Conservation (phyloP, 2,113 vertebrate genomes). For the Pelodiscus sinensis region DNA sequence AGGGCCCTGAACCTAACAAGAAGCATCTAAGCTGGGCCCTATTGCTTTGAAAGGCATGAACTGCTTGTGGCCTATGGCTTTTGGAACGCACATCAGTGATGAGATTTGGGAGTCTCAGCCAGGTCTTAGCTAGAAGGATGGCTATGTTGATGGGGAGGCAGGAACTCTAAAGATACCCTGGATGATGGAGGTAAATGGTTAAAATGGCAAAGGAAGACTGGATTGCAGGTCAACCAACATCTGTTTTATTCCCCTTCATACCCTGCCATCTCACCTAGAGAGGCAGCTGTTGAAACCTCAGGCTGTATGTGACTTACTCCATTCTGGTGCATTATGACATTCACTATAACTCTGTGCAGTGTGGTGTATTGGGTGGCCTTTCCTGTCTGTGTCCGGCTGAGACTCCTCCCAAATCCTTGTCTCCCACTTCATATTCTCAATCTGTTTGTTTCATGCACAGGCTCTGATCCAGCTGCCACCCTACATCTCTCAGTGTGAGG, state of each 20-base stretch:
- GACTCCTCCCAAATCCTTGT: background rate
- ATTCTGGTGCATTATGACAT: background rate
- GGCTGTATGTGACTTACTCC: background rate
- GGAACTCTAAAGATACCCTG: background rate
- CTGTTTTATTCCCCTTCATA: background rate
- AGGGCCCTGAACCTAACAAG: background rate
- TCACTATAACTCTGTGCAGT: background rate
- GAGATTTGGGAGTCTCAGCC: background rate
- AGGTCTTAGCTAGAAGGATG: rapidly evolving
- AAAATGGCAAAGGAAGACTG: background rate
- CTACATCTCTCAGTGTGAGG: constrained; percentile 98
- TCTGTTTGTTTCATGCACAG: constrained; percentile 70
- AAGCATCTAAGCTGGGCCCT: background rate
- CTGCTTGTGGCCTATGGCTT: background rate
- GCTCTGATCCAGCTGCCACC: constrained; percentile 96
- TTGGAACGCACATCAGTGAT: rapidly evolving
- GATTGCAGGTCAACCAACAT: background rate
- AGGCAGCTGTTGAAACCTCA: background rate
- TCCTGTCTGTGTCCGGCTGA: rapidly evolving
- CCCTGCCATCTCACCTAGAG: too few relatives aligned
- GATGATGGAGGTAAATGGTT: background rate
- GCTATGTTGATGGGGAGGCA: background rate
- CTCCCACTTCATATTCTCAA: rapidly evolving
- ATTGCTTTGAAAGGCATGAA: rapidly evolving
- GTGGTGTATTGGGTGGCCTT: background rate